Conservation (phyloP, 2,888 invertebrate species). For the Amorpha juglandis region DNA sequence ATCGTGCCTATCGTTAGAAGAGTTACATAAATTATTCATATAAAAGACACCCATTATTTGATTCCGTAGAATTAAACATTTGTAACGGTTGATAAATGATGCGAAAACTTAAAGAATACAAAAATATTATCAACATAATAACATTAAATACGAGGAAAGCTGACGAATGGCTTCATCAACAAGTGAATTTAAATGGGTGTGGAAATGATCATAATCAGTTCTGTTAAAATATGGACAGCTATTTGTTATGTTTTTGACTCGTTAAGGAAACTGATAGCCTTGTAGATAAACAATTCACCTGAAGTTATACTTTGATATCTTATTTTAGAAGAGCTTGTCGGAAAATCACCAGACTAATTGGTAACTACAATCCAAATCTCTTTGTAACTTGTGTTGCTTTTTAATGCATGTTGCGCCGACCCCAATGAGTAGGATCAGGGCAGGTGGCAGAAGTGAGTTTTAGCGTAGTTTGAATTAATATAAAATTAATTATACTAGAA, state of each 20-base stretch:
- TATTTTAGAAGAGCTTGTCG: background rate
- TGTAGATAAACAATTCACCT: background rate
- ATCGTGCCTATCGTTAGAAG: no score
- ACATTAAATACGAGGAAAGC: background rate
- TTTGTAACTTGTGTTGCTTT: no score
- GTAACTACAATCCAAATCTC: no score
- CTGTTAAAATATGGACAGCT: background rate
- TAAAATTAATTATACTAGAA: no score
- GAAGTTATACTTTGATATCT: background rate
- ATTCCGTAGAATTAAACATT: background rate
- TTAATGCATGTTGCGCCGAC: no score
- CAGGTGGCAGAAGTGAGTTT: no score
- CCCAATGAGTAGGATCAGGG: no score
- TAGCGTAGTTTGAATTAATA: no score
- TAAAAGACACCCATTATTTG: background rate
- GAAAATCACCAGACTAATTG: no score
- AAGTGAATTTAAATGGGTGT: background rate
- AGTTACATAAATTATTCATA: background rate
- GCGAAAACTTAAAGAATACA: background rate
- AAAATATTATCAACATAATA: background rate
- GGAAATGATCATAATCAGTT: conserved; percentile 6
- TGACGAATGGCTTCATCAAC: conserved; percentile 10
- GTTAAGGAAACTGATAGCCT: background rate
- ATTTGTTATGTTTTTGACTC: background rate
- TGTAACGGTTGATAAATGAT: background rate